Evolutionary conservation across 2,797 vertebrate species (phyloP), one percentile per base, ranked within the genome.

Genomic region (Hippocampus kuda): DNA sequence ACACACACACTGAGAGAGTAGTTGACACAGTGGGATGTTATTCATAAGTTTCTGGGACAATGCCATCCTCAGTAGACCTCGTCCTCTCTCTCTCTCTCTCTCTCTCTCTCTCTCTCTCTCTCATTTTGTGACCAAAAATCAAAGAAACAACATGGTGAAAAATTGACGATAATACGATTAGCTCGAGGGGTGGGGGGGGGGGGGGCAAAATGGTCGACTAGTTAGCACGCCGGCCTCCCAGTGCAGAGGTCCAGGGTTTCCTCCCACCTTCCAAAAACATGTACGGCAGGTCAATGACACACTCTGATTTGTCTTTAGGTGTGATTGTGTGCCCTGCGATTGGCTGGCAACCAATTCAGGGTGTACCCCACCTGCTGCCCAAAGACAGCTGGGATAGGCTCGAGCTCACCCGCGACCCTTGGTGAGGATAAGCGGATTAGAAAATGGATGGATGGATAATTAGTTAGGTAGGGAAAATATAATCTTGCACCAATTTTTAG

Each of bases 1-100:
- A 73, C 54, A 72, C 49, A 73, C 70, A 74, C 54, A 65, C 67
- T 60, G 15, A 48, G 68, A 79, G 72, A 88, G 69, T 74, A 80
- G 78, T 82, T 83, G 79, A 86, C 80, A 81, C 75, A 72, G 66
- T 68, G 73, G 70, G 77, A 80, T 86, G 80, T 83, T 85, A 85
- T 84, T 84, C 84, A 84, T 81, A 83, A 81, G 78, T 85, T 89
- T 85, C 83, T 86, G 82, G 84, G 86, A 85, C 83, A 82, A 72
- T 77, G 79, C 82, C 80, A 77, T 75, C 77, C 80, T 79, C 70
- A 41, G 78, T 76, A 75, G 78, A 81, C n/a, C 67, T 59, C 70
- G 51, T 77, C 34, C 51, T n/a, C 51, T 53, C 16, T 22, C 16
- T 53, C 44, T 34, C 44, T 13, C 44, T 46, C 4, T 15, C 44